Base-by-base conservation (phyloP, 1,140 invertebrate species). In the Copidosoma floridanum region DNA sequence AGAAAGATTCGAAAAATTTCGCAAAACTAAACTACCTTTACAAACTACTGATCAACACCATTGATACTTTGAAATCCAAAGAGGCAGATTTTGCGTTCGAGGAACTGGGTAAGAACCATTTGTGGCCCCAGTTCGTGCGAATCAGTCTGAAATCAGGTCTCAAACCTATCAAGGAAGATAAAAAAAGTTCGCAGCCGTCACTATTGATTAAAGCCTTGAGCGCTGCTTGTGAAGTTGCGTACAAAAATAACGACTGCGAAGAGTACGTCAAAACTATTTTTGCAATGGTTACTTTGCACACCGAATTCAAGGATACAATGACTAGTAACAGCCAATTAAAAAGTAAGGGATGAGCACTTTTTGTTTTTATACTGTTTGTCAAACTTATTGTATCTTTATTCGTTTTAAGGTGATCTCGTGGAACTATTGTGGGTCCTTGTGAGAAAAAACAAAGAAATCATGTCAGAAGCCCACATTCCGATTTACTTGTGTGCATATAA, bases 251-350 rank as follows among this genome's bases (percentile, higher is more conserved):
- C 2, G 43, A 65, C 12, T 65, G 81, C 11, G 73, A 84, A 47
- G 78, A 84, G 8, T 83, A 86, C 61, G 77, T 82, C 0, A 79
- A 79, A 16, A 79, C 81, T 12, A 70, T 90, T 26, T 87, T 88
- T 61, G 88, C 90, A 65, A 89, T 90, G 88, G 82, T 85, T n/a
- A 83, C 84, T 12, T 85, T 86, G 1, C 88, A 91, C 78, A 89
- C 89, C 0, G 86, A 88, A 66, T 89, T 89, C 71, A 75, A 88
- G 29, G 86, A 88, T 65, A 79, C 87, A 0, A 84, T 88, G 78
- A 64, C 88, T 3, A 82, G 80, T 50, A 67, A 70, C 23, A 60
- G 68, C 64, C 74, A 26, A 68, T 79, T 64, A 61, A 81, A 74
- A 73, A 80, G 68, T 81, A 82, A 41, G 80, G 81, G 7, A 86